phyloP scores from a whole-genome alignment of 2,888 invertebrate species.

The Stenolophus ochropezus region DNA sequence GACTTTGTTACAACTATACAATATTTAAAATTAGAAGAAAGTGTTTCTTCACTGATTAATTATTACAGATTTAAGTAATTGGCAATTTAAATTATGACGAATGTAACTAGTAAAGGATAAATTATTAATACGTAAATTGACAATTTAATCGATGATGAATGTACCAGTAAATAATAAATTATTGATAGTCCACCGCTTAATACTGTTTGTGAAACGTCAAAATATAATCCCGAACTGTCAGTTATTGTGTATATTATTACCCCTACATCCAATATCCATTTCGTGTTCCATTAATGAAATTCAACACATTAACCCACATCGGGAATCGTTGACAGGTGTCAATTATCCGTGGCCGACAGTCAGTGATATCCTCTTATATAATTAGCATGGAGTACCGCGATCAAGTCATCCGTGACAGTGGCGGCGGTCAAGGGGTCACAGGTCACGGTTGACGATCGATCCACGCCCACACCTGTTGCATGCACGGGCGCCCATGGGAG shows the following conservation, averaged over 20 bases:
- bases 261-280: background rate
- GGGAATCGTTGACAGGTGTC: background rate
- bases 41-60: no score
- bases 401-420: slow-evolving; percentile 20
- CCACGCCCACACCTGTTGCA: slow-evolving; percentile 39
- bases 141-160: no score
- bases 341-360: background rate
- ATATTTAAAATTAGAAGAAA: no score
- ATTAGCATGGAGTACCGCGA: background rate
- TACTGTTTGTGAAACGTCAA: no score
- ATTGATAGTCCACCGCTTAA: no score
- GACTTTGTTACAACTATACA: no score
- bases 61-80: no score
- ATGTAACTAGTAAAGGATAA: no score
- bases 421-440: slow-evolving; percentile 23
- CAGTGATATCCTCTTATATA: background rate
- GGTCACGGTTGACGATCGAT: slow-evolving; percentile 34
- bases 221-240: background rate
- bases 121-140: no score
- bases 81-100: no score
- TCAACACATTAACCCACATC: background rate
- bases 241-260: background rate
- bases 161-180: no score
- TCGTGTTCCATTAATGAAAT: background rate
- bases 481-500: background rate